Percentiles rank a stretch among this genome's conserved stretches.
Evolutionary conservation across 2,888 invertebrate species (phyloP).

Genomic region (Augiades crinisus): DNA sequence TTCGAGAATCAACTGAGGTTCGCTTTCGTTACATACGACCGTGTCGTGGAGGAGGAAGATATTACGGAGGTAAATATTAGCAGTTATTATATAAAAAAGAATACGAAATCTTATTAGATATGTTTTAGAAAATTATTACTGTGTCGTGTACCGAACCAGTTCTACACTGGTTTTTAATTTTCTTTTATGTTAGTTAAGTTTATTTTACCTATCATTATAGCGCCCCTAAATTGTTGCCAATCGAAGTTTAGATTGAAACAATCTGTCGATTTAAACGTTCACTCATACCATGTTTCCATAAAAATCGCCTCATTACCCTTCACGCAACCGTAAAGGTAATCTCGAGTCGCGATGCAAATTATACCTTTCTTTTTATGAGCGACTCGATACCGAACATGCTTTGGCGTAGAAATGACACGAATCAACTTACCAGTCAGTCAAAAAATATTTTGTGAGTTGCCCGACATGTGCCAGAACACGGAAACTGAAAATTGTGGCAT

Average conservation of each 20-base stretch:
- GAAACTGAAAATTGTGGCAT: slow-evolving; percentile 24
- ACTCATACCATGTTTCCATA: slow-evolving; percentile 28
- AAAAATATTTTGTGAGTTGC: slow-evolving; percentile 51
- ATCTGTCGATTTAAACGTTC: not conserved
- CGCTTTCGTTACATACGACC: slow-evolving; percentile 66
- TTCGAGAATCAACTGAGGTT: slow-evolving; percentile 69
- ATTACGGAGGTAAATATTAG: slow-evolving; percentile 55
- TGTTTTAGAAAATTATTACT: not conserved
- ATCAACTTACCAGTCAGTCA: slow-evolving; percentile 52
- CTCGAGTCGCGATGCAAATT: slow-evolving; percentile 46
- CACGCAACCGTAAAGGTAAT: slow-evolving; percentile 50
- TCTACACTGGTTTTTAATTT: not conserved
- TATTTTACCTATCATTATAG: not conserved
- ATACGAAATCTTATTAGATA: not conserved
- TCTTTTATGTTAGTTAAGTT: not conserved
- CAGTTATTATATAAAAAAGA: too few species aligned
- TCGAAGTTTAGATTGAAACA: not conserved
- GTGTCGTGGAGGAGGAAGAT: slow-evolving; percentile 63
- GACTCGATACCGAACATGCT: slow-evolving; percentile 52
- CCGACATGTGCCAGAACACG: slow-evolving; percentile 42
- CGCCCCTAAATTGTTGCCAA: not conserved
- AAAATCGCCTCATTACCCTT: slow-evolving; percentile 35
- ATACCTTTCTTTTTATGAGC: slow-evolving; percentile 51
- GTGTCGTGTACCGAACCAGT: not conserved
- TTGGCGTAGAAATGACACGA: slow-evolving; percentile 46